Evolutionary conservation across 2,113 vertebrate species (phyloP), one percentile per base, ranked within the genome.

Genomic region (Aramus guarauna): DNA sequence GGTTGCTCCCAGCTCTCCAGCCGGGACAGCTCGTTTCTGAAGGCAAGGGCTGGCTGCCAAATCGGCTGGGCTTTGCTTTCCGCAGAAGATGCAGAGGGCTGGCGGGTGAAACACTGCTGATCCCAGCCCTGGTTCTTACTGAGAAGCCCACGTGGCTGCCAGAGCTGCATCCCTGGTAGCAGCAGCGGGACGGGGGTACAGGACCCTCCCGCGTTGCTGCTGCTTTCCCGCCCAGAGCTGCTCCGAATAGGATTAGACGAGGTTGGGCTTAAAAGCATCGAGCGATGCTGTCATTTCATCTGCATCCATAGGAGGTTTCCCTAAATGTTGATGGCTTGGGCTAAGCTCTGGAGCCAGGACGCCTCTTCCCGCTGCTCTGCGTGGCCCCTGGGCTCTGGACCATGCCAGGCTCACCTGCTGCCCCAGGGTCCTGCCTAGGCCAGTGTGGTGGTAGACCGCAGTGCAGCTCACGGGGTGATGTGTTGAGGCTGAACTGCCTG

Each of bases 1-100:
- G 64, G 36, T 81, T 63, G 79, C 79, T 96, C 88, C 88, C 76
- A 55, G 90, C 60, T 71, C 79, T 83, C 67, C 72, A 77, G 84
- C 63, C 23, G 0, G 92, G 82, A 56, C 88, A 94, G 68, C 88
- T 92, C n/a, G 5, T 80, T 88, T 93, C 85, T 74, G 32, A 50
- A 81, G 79, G 45, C 68, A 83, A 83, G 85, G 87, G 85, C 78
- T 67, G 68, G 16, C 88, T 94, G 94, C 82, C 91, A 96, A 7
- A 30, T 12, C 21, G 50, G 72, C 56, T 66, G 91, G 32, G 43
- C 30, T 93, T 63, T 90, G 53, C 66, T 84, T 84, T 86, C 63
- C 64, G 26, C 11, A 1, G 92, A 74, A 83, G 76, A 14, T 4
- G 13, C 53, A 72, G 53, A 67, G 43, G 48, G 18, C 53, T 67